Conservation (phyloP, 2,113 vertebrate species). For the Sinocyclocheilus anshuiensis region DNA sequence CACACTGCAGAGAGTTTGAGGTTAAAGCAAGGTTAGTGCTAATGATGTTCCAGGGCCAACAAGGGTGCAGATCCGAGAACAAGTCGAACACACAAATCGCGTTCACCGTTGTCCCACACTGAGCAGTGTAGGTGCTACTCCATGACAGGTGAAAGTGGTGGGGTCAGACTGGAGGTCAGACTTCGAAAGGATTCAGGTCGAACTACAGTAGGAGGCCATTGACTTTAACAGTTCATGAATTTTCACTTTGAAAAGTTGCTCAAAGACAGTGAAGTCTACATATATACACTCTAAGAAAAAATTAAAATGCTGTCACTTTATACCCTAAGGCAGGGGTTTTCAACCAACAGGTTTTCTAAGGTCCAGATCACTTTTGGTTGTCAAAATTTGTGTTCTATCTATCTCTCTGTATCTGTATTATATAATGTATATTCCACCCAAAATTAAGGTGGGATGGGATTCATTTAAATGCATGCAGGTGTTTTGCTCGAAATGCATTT, state of each 20-base stretch:
- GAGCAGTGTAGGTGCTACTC: conserved; percentile 16
- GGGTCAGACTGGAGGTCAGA: conserved; percentile 43
- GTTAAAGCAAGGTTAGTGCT: background rate
- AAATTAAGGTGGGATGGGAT: too few relatives aligned
- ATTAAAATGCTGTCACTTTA: too few relatives aligned
- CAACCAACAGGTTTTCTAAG: too few relatives aligned
- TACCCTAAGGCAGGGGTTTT: too few relatives aligned
- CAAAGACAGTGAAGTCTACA: background rate
- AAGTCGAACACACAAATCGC: background rate
- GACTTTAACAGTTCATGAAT: conserved; percentile 39
- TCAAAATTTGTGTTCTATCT: too few relatives aligned
- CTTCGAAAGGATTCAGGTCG: background rate
- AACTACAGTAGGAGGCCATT: background rate
- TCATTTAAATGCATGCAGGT: background rate
- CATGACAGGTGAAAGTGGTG: conserved; percentile 30
- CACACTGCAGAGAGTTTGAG: background rate
- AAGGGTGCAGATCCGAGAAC: background rate
- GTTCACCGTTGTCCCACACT: background rate
- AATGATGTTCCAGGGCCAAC: background rate
- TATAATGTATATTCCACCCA: background rate
- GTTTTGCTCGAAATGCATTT: background rate
- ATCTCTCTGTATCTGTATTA: too few relatives aligned
- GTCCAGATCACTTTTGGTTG: too few relatives aligned
- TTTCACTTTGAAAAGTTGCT: conserved; percentile 44
- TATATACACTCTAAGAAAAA: background rate